Conservation (phyloP, 2,888 invertebrate genomes). For the Tetragnatha montana region DNA sequence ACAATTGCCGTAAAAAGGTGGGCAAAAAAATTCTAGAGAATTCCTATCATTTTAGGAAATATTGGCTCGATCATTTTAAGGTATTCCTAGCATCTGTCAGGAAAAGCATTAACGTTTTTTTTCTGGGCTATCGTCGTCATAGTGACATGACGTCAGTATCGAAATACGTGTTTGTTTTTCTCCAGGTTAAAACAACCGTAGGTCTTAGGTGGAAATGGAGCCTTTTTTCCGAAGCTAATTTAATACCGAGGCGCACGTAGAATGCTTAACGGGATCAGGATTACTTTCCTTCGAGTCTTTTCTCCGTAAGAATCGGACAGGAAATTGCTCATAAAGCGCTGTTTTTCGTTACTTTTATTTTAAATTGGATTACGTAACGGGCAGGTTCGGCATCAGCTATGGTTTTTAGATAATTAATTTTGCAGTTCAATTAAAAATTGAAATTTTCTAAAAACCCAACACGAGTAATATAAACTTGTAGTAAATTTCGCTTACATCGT, state of each 20-base stretch:
- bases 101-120: background rate
- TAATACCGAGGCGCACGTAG: background rate
- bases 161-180: slow-evolving; percentile 3
- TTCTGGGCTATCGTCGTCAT: background rate
- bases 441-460: too few species aligned
- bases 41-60: background rate
- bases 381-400: too few species aligned
- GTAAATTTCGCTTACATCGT: too few species aligned
- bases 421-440: too few species aligned
- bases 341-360: too few species aligned
- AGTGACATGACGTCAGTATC: slow-evolving; percentile 13
- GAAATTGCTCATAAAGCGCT: too few species aligned
- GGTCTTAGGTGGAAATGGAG: background rate
- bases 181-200: background rate
- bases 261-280: background rate
- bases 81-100: background rate
- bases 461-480: too few species aligned
- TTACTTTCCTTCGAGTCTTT: background rate
- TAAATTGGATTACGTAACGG: too few species aligned
- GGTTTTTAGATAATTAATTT: too few species aligned
- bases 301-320: too few species aligned
- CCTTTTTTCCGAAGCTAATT: background rate
- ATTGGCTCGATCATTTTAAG: background rate
- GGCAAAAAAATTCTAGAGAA: too few species aligned
- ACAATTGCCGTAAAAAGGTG: too few species aligned